Base-by-base conservation (phyloP, 2,113 vertebrate species). In the Puffinus mauretanicus region DNA sequence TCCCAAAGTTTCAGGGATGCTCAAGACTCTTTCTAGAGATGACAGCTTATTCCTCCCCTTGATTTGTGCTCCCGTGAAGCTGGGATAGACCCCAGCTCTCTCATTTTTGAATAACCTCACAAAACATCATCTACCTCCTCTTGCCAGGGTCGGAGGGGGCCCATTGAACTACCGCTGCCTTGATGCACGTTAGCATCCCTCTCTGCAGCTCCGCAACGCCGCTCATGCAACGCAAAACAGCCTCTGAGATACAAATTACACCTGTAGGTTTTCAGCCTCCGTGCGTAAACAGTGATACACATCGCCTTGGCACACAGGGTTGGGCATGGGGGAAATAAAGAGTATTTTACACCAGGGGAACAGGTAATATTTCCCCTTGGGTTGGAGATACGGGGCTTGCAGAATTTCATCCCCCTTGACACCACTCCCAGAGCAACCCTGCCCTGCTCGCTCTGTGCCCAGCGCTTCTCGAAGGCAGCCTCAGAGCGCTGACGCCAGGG, bases 361-460 rank as follows among this genome's bases (percentile, higher is more conserved):
- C 27, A 65, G 24, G 38, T 60, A 42, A 1, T 16, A 4, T 5
- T 51, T 40, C 34, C 34, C 36, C 34, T 20, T 0, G 24, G 40
- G 24, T 26, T 58, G 67, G 47, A 62, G 49, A 24, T 8, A 2
- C 2, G 7, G 21, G 73, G 40, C 25, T 25, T 24, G 36, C 24
- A 47, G 67, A 25, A 4, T 38, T 46, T 65, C 14, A n/a, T 21
- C 26, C 61, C 42, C 67, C 51, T 42, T 57, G 42, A 15, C 12
- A 62, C 11, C 75, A 61, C 9, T 40, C 30, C 1, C 8, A 27
- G 36, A 49, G 38, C 47, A 42, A 2, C 36, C 62, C 47, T 57
- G 44, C 22, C 67, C 58, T 1, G 1, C 57, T 61, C 2, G 0
- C 14, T 19, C 29, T 3, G 42, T 5, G 24, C 60, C 40, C 72